A percentile compares a stretch with the other conserved stretches of the same genome.
phyloP scores from a whole-genome alignment of 2,113 vertebrate genomes.

The Ancistrus triradiatus region DNA sequence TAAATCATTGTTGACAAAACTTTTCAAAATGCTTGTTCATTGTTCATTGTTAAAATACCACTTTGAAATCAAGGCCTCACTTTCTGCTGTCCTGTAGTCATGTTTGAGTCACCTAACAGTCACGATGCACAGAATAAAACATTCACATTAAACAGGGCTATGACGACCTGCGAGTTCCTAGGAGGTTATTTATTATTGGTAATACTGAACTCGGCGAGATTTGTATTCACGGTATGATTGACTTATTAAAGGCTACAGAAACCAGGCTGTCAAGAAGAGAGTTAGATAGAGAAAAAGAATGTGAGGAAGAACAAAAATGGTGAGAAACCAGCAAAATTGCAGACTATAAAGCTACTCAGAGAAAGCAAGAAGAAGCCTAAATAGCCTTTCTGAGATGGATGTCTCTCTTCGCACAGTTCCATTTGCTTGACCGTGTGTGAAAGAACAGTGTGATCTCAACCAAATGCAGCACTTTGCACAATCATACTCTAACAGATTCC shows the following conservation, averaged over 20 bases:
- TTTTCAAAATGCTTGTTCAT: background rate
- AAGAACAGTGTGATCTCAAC: background rate
- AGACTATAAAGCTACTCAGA: background rate
- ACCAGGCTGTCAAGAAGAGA: background rate
- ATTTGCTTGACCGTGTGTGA: background rate
- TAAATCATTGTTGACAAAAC: background rate
- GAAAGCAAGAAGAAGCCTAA: background rate
- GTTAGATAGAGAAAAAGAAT: background rate
- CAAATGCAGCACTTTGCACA: slow-evolving; percentile 10
- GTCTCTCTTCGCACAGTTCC: background rate
- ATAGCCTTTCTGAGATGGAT: background rate
- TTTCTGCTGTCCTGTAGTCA: background rate
- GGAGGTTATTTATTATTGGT: slow-evolving; percentile 2
- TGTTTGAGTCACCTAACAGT: slow-evolving; percentile 11
- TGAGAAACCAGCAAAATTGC: too few species aligned
- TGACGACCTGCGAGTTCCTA: slow-evolving; percentile 14
- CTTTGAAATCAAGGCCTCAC: background rate
- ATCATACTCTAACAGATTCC: slow-evolving; percentile 7
- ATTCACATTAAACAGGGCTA: slow-evolving; percentile 25
- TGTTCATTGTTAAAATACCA: background rate
- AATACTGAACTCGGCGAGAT: background rate
- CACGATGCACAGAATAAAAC: slow-evolving; percentile 26
- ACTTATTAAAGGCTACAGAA: background rate
- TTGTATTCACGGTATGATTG: background rate
- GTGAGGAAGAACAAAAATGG: too few species aligned